A percentile compares a stretch with the other conserved stretches of the same genome.
Evolutionary conservation across 2,888 invertebrate species (phyloP).

Genomic region (Acanthosepion pharaonis): DNA sequence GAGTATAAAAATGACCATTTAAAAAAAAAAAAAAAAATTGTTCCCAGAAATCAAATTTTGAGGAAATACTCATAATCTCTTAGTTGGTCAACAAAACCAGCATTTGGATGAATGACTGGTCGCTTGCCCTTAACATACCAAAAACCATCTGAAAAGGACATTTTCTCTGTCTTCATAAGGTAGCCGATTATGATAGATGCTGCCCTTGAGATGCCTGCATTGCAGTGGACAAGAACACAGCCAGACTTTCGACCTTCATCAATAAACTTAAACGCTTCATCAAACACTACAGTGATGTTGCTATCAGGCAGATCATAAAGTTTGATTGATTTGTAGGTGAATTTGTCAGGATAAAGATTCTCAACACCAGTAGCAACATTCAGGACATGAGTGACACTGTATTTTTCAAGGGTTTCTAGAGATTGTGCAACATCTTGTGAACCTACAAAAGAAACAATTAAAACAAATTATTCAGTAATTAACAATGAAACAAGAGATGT

Average conservation of each 20-base stretch:
- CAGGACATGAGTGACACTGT: constrained; percentile 83
- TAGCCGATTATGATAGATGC: constrained; percentile 86
- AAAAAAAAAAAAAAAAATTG: too few species aligned
- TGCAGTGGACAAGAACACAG: constrained; percentile 88
- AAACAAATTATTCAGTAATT: not conserved
- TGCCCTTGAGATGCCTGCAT: constrained; percentile 92
- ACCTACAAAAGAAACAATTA: constrained; percentile 77
- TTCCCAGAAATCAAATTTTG: not conserved
- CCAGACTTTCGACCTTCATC: constrained; percentile 77
- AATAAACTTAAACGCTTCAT: constrained; percentile 80
- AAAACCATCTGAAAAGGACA: constrained; percentile 81
- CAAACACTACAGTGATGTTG: constrained; percentile 67
- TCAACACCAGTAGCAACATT: constrained; percentile 79
- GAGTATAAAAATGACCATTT: too few species aligned
- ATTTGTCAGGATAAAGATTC: constrained; percentile 71
- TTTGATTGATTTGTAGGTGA: constrained; percentile 79
- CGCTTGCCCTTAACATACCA: constrained; percentile 81
- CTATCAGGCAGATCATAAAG: constrained; percentile 76
- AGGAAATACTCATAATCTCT: constrained; percentile 66
- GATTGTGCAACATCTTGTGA: constrained; percentile 89
- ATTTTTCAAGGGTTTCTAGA: constrained; percentile 77
- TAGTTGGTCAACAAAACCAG: constrained; percentile 85
- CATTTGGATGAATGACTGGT: constrained; percentile 85
- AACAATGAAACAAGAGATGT: too few species aligned
- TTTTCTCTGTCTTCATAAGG: constrained; percentile 79